Conservation (phyloP, 2,113 vertebrate species). For the Gallinago media region DNA sequence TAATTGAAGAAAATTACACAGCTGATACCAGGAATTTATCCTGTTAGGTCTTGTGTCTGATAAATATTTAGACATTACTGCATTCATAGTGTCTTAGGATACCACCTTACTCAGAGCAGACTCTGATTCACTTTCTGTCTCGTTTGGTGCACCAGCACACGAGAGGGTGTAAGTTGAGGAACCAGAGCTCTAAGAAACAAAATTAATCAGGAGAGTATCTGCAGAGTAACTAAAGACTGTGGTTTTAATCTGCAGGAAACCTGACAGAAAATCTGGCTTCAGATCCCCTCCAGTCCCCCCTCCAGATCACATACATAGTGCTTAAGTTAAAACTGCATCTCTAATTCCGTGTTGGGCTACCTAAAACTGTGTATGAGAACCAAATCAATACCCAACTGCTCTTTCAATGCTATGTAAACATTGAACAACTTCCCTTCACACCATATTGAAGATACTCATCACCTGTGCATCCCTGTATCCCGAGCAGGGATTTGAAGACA, state of each 20-base stretch:
- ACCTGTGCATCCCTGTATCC: background rate
- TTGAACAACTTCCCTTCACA: background rate
- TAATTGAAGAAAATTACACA: background rate
- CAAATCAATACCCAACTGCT: background rate
- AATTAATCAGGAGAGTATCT: background rate
- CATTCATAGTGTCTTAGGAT: background rate
- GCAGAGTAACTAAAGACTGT: background rate
- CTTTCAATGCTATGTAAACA: background rate
- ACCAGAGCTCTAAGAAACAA: background rate
- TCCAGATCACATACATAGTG: background rate
- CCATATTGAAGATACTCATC: background rate
- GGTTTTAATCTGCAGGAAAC: background rate
- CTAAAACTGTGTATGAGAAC: background rate
- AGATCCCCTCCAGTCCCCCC: background rate
- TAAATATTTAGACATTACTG: conserved; percentile 5
- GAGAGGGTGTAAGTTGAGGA: background rate
- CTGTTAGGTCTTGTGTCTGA: background rate
- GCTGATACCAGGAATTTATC: background rate
- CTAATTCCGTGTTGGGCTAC: background rate
- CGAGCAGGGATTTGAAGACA: background rate
- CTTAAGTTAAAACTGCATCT: background rate
- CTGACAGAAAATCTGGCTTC: background rate
- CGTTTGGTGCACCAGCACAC: background rate
- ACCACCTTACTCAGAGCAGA: background rate
- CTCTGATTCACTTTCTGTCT: background rate